A percentile compares a stretch with the other conserved stretches of the same genome.
Conservation (phyloP, 2,113 vertebrate species). For the Odocoileus virginianus region DNA sequence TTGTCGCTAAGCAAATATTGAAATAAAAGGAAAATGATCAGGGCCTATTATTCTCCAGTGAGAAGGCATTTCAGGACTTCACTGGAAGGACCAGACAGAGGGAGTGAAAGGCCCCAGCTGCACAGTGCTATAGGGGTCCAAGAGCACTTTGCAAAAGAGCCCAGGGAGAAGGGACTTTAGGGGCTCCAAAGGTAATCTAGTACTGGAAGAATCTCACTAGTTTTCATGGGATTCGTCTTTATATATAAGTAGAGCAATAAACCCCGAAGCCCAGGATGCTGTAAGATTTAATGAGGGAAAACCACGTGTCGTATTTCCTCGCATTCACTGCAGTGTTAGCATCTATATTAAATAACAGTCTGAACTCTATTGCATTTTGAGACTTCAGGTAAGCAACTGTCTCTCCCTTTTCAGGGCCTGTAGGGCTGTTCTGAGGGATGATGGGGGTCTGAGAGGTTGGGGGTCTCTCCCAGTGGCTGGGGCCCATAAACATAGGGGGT, state of each 20-base stretch:
- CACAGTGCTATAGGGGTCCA: neutral
- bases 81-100: neutral
- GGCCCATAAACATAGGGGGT: accelerated
- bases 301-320: neutral
- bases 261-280: neutral
- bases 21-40: slow-evolving; percentile 76
- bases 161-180: neutral
- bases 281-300: neutral
- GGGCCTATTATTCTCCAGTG: slow-evolving; percentile 68
- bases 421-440: neutral
- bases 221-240: neutral
- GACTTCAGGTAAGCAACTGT: neutral
- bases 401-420: neutral
- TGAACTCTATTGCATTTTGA: neutral
- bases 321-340: neutral
- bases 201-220: neutral
- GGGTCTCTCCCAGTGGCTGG: neutral
- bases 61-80: slow-evolving; percentile 48
- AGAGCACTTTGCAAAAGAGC: neutral
- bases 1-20: slow-evolving; percentile 76
- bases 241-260: neutral
- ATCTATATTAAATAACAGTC: neutral
- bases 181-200: neutral
- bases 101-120: neutral
- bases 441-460: neutral